These are phyloP conservation scores for Labia minor DNA, from an alignment of 2,888 invertebrate species.

Conservation along the genomic window DNA sequence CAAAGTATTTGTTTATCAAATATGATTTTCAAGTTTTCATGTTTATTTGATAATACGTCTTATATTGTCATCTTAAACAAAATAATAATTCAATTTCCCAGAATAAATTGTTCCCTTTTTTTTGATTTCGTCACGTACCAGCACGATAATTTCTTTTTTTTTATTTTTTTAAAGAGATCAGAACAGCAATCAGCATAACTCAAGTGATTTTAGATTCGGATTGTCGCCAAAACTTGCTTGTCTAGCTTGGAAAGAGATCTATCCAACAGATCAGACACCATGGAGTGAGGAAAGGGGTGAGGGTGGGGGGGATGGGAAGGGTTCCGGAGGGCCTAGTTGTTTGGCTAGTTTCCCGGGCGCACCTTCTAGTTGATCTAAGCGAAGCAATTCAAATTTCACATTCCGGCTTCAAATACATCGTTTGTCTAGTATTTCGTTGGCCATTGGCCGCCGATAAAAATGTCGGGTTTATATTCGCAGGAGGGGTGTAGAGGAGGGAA, in stretches of 20 bases:
- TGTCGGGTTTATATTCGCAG: constrained; percentile 2
- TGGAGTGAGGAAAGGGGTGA: no score
- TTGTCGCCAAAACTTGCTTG: background rate
- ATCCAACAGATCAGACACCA: no score
- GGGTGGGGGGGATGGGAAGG: no score
- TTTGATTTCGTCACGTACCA: background rate
- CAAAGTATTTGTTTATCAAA: no score
- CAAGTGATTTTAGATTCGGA: background rate
- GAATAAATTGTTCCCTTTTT: background rate
- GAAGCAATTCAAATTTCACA: background rate
- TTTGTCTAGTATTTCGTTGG: constrained; percentile 13
- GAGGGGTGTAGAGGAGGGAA: background rate
- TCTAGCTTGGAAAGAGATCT: background rate
- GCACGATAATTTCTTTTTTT: no score
- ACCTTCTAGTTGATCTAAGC: background rate
- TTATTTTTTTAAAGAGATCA: no score
- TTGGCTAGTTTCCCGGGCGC: background rate
- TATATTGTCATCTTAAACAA: no score
- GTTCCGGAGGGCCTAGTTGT: no score
- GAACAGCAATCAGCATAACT: constrained; percentile 7
- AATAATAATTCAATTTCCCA: background rate
- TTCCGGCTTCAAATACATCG: constrained; percentile 9
- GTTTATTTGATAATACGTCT: no score
- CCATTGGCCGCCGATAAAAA: constrained; percentile 13
- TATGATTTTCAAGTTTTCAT: no score